Evolutionary conservation across 2,888 invertebrate genomes (phyloP).

Genomic region (Teinopalpus imperialis): DNA sequence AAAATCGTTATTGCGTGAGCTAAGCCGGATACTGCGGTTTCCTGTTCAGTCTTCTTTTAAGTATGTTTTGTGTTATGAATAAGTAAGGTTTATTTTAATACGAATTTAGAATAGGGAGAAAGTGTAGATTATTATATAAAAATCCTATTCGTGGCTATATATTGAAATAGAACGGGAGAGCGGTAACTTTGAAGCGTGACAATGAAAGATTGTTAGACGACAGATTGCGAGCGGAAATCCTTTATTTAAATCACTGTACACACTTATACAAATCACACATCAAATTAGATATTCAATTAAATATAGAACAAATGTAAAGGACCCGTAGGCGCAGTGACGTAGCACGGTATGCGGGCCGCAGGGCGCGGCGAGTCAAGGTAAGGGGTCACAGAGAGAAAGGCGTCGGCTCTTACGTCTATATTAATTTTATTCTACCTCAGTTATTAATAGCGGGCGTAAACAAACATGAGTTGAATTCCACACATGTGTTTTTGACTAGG

Average conservation of each 20-base stretch:
- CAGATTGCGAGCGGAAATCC: conserved; percentile 20
- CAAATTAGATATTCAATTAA: conserved; percentile 32
- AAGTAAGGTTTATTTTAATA: too few relatives aligned
- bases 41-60: too few relatives aligned
- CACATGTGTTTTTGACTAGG: conserved; percentile 10
- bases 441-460: conserved; percentile 31
- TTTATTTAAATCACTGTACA: conserved; percentile 25
- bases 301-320: conserved; percentile 40
- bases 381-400: conserved; percentile 76
- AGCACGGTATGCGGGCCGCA: conserved; percentile 57
- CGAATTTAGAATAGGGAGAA: too few relatives aligned
- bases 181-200: conserved; percentile 6
- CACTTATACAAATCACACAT: too few relatives aligned
- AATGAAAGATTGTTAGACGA: conserved; percentile 9
- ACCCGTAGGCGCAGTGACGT: conserved; percentile 57
- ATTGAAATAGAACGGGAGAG: neutral
- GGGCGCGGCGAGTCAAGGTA: conserved; percentile 78
- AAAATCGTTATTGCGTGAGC: too few relatives aligned
- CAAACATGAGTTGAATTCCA: conserved; percentile 21
- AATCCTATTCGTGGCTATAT: neutral
- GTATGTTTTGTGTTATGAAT: too few relatives aligned
- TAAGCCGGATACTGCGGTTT: too few relatives aligned
- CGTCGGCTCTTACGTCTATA: conserved; percentile 55
- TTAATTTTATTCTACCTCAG: conserved; percentile 51
- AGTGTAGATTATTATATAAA: too few relatives aligned